These are phyloP conservation scores for Cotesia congregata DNA, from an alignment of 2,888 invertebrate genomes.

Conservation along the genomic window DNA sequence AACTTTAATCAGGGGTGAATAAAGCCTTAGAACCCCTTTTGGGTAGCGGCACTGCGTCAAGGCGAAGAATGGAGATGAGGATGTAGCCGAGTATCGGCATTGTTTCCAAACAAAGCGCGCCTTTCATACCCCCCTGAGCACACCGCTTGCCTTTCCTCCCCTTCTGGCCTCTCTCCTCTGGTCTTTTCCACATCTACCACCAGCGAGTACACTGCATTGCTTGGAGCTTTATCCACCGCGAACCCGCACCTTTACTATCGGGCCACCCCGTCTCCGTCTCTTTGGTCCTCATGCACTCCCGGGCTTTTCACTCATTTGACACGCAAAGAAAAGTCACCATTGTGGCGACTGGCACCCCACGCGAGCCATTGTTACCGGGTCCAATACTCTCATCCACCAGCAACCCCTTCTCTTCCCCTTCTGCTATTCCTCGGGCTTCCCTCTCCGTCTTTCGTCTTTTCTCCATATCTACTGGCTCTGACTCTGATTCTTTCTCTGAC, in stretches of 20 bases:
- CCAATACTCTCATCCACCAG: constrained; percentile 56
- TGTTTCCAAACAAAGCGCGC: constrained; percentile 71
- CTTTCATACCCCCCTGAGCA: constrained; percentile 65
- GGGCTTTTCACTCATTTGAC: constrained; percentile 70
- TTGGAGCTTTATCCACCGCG: constrained; percentile 1
- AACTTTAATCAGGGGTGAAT: constrained; percentile 69
- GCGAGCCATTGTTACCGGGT: constrained; percentile 64
- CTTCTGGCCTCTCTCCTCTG: constrained; percentile 48
- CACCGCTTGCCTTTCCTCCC: constrained; percentile 25
- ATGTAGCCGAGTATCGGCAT: constrained; percentile 71
- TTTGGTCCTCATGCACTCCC: constrained; percentile 44
- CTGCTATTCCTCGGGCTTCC: constrained; percentile 36
- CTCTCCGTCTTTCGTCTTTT: constrained; percentile 1
- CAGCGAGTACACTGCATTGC: constrained; percentile 29
- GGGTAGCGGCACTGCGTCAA: constrained; percentile 57
- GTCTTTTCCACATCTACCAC: constrained; percentile 44
- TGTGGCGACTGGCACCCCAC: constrained; percentile 57
- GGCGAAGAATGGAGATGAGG: constrained; percentile 71
- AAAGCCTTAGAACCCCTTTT: constrained; percentile 54
- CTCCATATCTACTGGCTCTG: too few species aligned
- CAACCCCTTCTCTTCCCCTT: constrained; percentile 34
- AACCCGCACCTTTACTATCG: constrained; percentile 30
- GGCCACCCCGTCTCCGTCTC: constrained; percentile 38
- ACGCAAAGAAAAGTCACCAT: constrained; percentile 69
- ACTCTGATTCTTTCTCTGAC: too few species aligned